A percentile compares a stretch with the other conserved stretches of the same genome.
phyloP scores from a whole-genome alignment of 2,888 invertebrate genomes.

The Agonopterix alstromeriana region DNA sequence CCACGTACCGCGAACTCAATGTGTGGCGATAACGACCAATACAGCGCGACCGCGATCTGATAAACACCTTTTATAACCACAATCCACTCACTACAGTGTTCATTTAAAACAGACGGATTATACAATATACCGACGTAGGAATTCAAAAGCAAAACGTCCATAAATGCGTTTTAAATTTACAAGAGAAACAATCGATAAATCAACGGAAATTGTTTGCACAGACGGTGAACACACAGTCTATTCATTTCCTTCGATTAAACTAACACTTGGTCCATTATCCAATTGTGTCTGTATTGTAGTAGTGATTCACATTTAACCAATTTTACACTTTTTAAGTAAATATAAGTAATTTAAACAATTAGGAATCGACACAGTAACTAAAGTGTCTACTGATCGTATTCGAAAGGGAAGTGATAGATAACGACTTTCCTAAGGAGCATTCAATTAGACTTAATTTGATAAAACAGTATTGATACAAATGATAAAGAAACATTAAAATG shows the following conservation, averaged over 20 bases:
- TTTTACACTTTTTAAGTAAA: too few relatives aligned
- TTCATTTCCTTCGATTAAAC: conserved; percentile 1
- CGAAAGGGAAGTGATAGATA: too few relatives aligned
- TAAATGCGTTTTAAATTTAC: conserved; percentile 28
- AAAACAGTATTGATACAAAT: too few relatives aligned
- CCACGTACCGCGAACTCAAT: conserved; percentile 60
- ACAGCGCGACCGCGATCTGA: conserved; percentile 34
- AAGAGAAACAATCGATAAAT: conserved; percentile 41
- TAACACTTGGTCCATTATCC: not conserved
- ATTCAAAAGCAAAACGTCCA: conserved; percentile 22
- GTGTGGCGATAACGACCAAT: conserved; percentile 44
- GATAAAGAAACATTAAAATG: too few relatives aligned
- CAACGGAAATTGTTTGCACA: conserved; percentile 44
- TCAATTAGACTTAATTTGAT: too few relatives aligned
- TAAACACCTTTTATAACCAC: conserved; percentile 23
- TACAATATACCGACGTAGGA: conserved; percentile 26
- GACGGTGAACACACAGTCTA: conserved; percentile 21
- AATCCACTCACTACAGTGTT: conserved; percentile 15
- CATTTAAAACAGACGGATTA: conserved; percentile 38
- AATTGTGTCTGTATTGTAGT: too few relatives aligned
- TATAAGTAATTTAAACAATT: too few relatives aligned
- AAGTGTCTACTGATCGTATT: too few relatives aligned
- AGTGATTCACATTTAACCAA: too few relatives aligned
- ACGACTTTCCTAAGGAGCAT: too few relatives aligned
- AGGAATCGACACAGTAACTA: too few relatives aligned